Percentiles rank a stretch among this genome's conserved stretches.
These are phyloP conservation scores for Cerastoderma edule DNA, from an alignment of 2,888 invertebrate genomes.

Conservation along the genomic window DNA sequence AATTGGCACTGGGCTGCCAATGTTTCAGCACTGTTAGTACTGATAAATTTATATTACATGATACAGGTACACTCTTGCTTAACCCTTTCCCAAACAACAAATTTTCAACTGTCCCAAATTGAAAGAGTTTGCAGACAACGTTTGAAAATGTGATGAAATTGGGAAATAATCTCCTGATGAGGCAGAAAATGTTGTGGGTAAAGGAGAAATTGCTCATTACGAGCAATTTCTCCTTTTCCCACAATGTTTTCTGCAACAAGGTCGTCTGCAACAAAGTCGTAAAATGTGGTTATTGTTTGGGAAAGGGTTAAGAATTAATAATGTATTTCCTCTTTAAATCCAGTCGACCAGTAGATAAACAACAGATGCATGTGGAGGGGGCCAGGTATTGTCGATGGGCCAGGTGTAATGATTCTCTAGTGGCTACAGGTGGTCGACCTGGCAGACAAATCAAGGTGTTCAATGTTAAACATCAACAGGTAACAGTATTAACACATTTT, in stretches of 20 bases:
- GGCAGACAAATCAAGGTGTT: slow-evolving; percentile 88
- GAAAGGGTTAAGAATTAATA: too few species aligned
- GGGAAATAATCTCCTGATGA: too few species aligned
- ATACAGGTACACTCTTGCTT: too few species aligned
- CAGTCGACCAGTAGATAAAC: slow-evolving; percentile 87
- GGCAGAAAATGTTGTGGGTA: not conserved
- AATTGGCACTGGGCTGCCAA: too few species aligned
- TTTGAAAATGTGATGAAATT: too few species aligned
- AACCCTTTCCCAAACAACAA: too few species aligned
- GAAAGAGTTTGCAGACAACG: too few species aligned
- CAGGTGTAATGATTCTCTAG: slow-evolving; percentile 87
- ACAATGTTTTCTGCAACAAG: not conserved
- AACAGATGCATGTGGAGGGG: slow-evolving; percentile 88
- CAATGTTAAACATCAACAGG: slow-evolving; percentile 86
- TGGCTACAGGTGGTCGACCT: slow-evolving; percentile 89
- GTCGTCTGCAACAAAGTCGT: too few species aligned
- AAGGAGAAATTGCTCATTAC: too few species aligned
- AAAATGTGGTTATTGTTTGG: too few species aligned
- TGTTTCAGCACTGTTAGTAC: not conserved
- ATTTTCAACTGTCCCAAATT: too few species aligned
- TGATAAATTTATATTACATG: not conserved
- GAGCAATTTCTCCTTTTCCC: not conserved
- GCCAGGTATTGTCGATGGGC: slow-evolving; percentile 87
- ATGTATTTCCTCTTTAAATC: slow-evolving; percentile 15
- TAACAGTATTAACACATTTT: too few species aligned